Conservation (phyloP, 2,113 vertebrate genomes). For the Rhizomys pruinosus region DNA sequence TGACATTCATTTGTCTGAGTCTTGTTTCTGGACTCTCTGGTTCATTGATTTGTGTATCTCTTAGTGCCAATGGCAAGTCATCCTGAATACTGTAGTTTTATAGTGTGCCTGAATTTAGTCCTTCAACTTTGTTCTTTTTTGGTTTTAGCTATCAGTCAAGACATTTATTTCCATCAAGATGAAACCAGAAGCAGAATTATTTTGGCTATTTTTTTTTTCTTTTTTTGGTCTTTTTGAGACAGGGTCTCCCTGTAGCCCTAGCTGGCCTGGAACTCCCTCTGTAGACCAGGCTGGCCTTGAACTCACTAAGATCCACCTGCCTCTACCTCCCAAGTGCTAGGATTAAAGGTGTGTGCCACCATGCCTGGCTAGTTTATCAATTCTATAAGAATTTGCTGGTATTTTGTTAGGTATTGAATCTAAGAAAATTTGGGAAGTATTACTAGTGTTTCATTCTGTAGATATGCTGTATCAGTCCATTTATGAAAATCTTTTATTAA, state of each 20-base stretch:
- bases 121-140: not conserved
- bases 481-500: constrained; percentile 27
- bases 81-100: not conserved
- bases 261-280: too few species aligned
- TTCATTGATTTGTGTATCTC: not conserved
- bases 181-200: not conserved
- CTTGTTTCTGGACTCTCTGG: not conserved
- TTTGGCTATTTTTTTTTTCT: not conserved
- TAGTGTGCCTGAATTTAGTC: not conserved
- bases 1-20: not conserved
- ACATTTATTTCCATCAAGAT: not conserved
- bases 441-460: not conserved
- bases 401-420: not conserved
- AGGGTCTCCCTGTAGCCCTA: too few species aligned
- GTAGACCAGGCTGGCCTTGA: too few species aligned
- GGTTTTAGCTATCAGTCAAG: not conserved
- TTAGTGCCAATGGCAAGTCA: not conserved
- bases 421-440: not conserved
- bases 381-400: constrained; percentile 10
- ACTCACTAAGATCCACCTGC: too few species aligned
- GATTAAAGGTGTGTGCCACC: too few species aligned
- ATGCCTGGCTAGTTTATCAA: not conserved
- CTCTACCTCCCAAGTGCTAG: too few species aligned
- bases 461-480: not conserved
- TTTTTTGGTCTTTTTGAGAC: not conserved